These are phyloP conservation scores for Balanococcus diminutus DNA, from an alignment of 2,888 invertebrate genomes.

Conservation along the genomic window DNA sequence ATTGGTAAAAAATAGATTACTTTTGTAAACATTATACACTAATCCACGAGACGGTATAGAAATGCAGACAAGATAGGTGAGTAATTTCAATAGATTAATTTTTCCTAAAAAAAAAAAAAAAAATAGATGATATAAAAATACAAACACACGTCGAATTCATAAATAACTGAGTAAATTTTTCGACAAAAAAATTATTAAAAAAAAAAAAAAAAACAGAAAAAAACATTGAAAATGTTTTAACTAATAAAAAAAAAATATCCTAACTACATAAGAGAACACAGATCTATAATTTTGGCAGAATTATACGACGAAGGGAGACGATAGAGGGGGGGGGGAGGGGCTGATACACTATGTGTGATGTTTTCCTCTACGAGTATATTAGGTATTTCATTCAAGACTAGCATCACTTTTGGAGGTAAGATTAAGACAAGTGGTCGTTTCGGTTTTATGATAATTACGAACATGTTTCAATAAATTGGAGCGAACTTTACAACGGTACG, in stretches of 20 bases:
- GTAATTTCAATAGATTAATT: not conserved
- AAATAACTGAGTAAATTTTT: not conserved
- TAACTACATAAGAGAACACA: not conserved
- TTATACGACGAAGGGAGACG: no score
- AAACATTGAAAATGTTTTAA: no score
- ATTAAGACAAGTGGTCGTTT: constrained; percentile 44
- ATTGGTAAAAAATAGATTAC: not conserved
- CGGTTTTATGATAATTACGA: constrained; percentile 58
- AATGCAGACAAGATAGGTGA: not conserved
- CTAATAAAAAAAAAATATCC: not conserved
- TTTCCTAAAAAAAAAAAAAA: not conserved
- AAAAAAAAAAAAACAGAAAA: not conserved
- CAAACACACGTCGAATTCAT: not conserved
- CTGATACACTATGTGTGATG: not conserved
- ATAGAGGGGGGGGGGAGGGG: not conserved
- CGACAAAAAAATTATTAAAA: not conserved
- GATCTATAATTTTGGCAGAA: not conserved
- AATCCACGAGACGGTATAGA: not conserved
- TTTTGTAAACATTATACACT: not conserved
- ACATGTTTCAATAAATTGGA: constrained; percentile 58
- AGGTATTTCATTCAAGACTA: not conserved
- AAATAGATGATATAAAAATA: no score
- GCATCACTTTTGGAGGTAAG: constrained; percentile 33
- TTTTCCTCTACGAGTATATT: not conserved
- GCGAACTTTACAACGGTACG: constrained; percentile 72